Conservation (phyloP, 2,113 vertebrate genomes). For the Phylloscopus whistleri region DNA sequence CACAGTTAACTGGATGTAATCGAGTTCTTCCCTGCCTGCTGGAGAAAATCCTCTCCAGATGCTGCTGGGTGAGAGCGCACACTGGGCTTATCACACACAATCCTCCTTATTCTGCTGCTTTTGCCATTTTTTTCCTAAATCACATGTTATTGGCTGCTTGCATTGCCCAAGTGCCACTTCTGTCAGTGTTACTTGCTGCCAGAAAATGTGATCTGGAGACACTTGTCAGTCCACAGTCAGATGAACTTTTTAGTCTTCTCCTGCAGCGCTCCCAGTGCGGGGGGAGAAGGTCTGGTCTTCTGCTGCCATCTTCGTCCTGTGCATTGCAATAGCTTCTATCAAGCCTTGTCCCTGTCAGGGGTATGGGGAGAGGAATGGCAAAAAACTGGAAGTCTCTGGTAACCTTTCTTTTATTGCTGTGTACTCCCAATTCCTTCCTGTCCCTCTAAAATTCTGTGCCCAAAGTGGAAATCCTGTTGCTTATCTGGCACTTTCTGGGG, state of each 20-base stretch:
- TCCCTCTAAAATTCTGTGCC: neutral
- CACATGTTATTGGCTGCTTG: neutral
- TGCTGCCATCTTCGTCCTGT: conserved; percentile 6
- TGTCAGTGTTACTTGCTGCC: neutral
- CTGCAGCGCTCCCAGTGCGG: neutral
- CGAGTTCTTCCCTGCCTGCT: conserved; percentile 99
- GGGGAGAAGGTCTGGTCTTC: neutral
- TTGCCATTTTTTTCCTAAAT: conserved; percentile 20
- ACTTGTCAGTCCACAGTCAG: neutral
- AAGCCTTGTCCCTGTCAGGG: neutral
- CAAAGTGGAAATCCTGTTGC: neutral
- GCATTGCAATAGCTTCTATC: neutral
- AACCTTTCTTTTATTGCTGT: neutral
- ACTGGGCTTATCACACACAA: conserved; percentile 61
- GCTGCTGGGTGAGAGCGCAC: conserved; percentile 72
- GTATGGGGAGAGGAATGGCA: neutral
- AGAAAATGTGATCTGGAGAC: conserved; percentile 15
- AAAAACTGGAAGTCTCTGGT: neutral
- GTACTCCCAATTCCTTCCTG: neutral
- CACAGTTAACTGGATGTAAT: conserved; percentile 99
- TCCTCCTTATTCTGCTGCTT: conserved; percentile 41
- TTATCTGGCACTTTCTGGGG: neutral
- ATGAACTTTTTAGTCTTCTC: neutral
- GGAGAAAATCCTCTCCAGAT: conserved; percentile 98
- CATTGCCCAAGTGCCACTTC: conserved; percentile 3